These are phyloP conservation scores for Zeus faber DNA, from an alignment of 2,113 vertebrate species.

Conservation along the genomic window DNA sequence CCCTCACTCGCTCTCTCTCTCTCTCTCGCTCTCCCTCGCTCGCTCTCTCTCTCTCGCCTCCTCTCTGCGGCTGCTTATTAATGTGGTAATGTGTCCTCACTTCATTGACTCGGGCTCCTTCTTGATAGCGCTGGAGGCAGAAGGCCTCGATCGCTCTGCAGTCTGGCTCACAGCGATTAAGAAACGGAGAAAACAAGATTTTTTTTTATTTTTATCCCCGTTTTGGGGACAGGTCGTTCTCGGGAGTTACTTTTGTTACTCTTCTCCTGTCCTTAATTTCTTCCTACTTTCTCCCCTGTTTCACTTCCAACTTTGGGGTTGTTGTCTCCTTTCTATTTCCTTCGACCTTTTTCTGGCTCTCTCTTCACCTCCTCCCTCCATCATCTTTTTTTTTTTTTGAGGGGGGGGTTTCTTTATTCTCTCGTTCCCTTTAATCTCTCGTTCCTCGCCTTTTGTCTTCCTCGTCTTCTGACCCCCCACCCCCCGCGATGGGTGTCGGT, in stretches of 20 bases:
- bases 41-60: slow-evolving; percentile 9
- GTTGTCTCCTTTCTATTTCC: neutral
- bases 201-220: neutral
- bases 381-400: too few species aligned
- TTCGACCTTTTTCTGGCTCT: too few species aligned
- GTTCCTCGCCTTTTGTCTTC: slow-evolving; percentile 1
- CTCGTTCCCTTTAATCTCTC: slow-evolving; percentile 10
- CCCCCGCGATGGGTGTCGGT: slow-evolving; percentile 33
- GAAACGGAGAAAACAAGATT: slow-evolving; percentile 23
- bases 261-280: neutral
- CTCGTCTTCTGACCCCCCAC: slow-evolving; percentile 40
- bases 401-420: too few species aligned
- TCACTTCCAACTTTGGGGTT: neutral
- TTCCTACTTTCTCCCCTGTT: neutral
- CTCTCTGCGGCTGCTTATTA: slow-evolving; percentile 44
- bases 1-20: neutral
- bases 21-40: neutral
- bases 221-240: neutral
- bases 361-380: too few species aligned
- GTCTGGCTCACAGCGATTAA: slow-evolving; percentile 55
- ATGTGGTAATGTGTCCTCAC: slow-evolving; percentile 58
- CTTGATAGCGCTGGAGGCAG: slow-evolving; percentile 53
- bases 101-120: slow-evolving; percentile 48
- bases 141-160: slow-evolving; percentile 32
- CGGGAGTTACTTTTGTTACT: neutral